Conservation (phyloP, 2,888 invertebrate species). For the Papilio gigon region DNA sequence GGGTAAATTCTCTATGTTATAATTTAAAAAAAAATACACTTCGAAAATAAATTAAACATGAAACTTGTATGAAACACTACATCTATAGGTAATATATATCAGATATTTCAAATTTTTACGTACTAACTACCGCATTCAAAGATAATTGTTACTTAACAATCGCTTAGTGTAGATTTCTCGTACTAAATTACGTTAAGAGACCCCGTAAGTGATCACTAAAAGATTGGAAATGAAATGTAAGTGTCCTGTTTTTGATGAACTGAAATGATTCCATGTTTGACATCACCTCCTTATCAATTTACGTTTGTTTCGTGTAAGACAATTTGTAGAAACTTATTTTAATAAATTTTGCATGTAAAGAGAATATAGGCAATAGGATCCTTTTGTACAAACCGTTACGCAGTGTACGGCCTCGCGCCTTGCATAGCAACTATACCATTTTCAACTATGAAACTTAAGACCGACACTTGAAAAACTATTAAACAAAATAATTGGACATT, state of each 20-base stretch:
- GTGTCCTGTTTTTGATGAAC: not conserved
- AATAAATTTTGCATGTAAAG: conserved; percentile 22
- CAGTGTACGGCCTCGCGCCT: conserved; percentile 8
- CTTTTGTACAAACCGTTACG: conserved; percentile 10
- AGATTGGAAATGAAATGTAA: too few species aligned
- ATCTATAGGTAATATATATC: too few species aligned
- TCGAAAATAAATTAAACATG: too few species aligned
- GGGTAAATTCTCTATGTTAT: too few species aligned
- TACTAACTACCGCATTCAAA: not conserved
- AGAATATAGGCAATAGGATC: conserved; percentile 25
- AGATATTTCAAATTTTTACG: too few species aligned
- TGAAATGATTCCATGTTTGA: not conserved
- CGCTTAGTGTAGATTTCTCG: too few species aligned
- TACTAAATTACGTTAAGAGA: too few species aligned
- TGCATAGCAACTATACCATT: conserved; percentile 18
- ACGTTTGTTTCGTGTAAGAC: conserved; percentile 1
- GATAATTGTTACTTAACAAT: too few species aligned
- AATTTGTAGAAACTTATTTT: conserved; percentile 7
- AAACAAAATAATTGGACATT: conserved; percentile 20
- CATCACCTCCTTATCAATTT: not conserved
- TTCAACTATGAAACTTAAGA: conserved; percentile 13
- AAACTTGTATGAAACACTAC: too few species aligned
- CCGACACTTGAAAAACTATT: conserved; percentile 15
- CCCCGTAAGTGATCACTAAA: too few species aligned
- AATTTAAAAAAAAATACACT: too few species aligned